Evolutionary conservation across 2,113 vertebrate genomes (phyloP), one percentile per base, ranked within the genome.

Genomic region (Anas platyrhynchos): DNA sequence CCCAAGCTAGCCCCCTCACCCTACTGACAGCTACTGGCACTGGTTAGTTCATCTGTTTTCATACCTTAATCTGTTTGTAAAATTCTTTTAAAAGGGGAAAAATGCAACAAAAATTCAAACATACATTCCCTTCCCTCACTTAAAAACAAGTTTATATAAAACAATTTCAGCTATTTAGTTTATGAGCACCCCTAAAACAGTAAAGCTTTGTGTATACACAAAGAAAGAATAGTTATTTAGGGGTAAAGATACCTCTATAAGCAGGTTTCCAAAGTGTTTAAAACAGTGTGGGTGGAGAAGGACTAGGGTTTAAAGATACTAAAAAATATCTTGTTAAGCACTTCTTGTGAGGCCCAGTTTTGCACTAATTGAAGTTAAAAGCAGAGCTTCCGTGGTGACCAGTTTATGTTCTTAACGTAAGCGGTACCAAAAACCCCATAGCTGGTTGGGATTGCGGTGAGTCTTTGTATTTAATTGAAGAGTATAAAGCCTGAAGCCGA

Each of bases 381-480:
- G 29, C 56, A 1, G 43, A 26, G 72, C 83, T 95, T 91, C 75
- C 29, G 2, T 78, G 38, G 20, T 94, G 93, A 88, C 65, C 79
- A 61, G 34, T 80, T 65, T 80, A 41, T 23, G 38, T 65, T 43
- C 82, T 78, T 65, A 71, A 91, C 56, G 54, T 72, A 75, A 86
- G 21, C 59, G 88, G 55, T 52, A 74, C 67, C 87, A 66, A 74
- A 86, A 88, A 1, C 5, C 23, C 38, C 3, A 6, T 54, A 34
- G 48, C 72, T 93, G 76, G 36, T 90, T 81, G 79, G 65, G 86
- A 65, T 81, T 94, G 88, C 0, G 38, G 79, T 91, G 75, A 74
- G 68, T 88, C 63, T 83, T 93, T 78, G 43, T 75, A 5, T 78
- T 91, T 93, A 80, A 91, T 27, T 83, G 90, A 75, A 88, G 89